Evolutionary conservation across 2,113 vertebrate species (phyloP).

Genomic region (Gulo gulo): DNA sequence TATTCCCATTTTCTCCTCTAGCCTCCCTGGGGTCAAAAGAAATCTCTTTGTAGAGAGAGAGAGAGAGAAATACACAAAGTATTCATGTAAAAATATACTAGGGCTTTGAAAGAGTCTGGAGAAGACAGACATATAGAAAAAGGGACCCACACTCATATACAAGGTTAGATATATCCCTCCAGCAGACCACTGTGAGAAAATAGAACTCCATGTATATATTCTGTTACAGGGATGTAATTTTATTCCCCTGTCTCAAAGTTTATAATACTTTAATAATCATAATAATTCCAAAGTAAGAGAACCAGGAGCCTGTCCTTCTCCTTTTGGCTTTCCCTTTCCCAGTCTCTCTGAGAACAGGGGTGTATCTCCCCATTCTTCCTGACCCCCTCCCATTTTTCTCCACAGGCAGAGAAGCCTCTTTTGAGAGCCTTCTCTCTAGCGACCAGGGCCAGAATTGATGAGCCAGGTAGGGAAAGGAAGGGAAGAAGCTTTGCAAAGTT

Average conservation of each 20-base stretch:
- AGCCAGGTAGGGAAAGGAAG: background rate
- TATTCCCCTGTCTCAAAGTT: slow-evolving; percentile 24
- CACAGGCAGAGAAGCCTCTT: slow-evolving; percentile 12
- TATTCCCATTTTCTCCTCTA: slow-evolving; percentile 50
- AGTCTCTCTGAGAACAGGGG: slow-evolving; percentile 29
- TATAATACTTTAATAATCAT: slow-evolving; percentile 24
- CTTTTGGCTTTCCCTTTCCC: slow-evolving; percentile 9
- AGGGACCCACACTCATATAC: background rate
- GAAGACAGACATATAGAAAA: background rate
- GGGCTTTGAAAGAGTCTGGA: background rate
- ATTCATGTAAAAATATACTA: background rate
- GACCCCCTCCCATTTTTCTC: slow-evolving; percentile 13
- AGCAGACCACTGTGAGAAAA: background rate
- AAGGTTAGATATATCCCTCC: background rate
- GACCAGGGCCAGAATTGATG: slow-evolving; percentile 16
- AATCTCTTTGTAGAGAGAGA: slow-evolving; percentile 23
- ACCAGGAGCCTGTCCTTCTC: background rate
- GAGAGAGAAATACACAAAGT: background rate
- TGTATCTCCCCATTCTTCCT: background rate
- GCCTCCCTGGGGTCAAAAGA: slow-evolving; percentile 29
- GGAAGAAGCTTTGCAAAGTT: slow-evolving; percentile 58
- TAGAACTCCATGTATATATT: background rate
- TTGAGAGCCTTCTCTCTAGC: slow-evolving; percentile 17
- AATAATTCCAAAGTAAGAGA: slow-evolving; percentile 41
- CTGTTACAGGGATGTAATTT: slow-evolving; percentile 9